Percentiles rank a stretch among this genome's conserved stretches.
Conservation (phyloP, 2,113 vertebrate genomes). For the Embiotoca jacksoni region DNA sequence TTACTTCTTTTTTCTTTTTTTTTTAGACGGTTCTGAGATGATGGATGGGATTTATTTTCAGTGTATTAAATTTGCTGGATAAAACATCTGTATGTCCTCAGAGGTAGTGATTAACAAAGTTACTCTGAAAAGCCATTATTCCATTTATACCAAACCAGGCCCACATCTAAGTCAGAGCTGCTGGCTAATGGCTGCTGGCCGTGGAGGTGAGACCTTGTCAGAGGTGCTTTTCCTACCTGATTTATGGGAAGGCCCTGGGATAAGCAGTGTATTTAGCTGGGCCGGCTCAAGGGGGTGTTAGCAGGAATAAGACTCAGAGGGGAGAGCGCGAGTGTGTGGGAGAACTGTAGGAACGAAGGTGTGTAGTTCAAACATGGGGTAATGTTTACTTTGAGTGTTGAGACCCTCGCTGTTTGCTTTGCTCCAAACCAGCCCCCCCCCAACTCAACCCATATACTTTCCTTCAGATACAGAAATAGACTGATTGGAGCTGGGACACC, state of each 20-base stretch:
- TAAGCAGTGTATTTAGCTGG: conserved; percentile 78
- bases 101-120: conserved; percentile 43
- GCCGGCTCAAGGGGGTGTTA: conserved; percentile 65
- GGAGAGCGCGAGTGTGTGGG: conserved; percentile 71
- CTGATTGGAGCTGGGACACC: conserved; percentile 68
- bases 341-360: conserved; percentile 75
- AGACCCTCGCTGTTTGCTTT: conserved; percentile 82
- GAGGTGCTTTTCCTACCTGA: conserved; percentile 76
- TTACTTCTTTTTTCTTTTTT: conserved; percentile 13
- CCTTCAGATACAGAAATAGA: conserved; percentile 77
- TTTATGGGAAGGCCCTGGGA: conserved; percentile 75
- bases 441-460: conserved; percentile 60
- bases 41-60: conserved; percentile 47
- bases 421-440: conserved; percentile 54
- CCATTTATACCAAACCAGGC: conserved; percentile 46
- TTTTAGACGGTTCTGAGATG: not conserved
- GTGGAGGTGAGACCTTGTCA: conserved; percentile 76
- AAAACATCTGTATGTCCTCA: conserved; percentile 34
- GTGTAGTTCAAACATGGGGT: conserved; percentile 84
- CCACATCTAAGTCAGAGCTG: conserved; percentile 50
- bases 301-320: conserved; percentile 66
- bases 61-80: conserved; percentile 27
- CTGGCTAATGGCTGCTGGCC: conserved; percentile 46
- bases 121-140: conserved; percentile 45
- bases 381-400: conserved; percentile 81